These are phyloP conservation scores for Hypothenemus hampei DNA, from an alignment of 1,140 invertebrate genomes.

Conservation along the genomic window DNA sequence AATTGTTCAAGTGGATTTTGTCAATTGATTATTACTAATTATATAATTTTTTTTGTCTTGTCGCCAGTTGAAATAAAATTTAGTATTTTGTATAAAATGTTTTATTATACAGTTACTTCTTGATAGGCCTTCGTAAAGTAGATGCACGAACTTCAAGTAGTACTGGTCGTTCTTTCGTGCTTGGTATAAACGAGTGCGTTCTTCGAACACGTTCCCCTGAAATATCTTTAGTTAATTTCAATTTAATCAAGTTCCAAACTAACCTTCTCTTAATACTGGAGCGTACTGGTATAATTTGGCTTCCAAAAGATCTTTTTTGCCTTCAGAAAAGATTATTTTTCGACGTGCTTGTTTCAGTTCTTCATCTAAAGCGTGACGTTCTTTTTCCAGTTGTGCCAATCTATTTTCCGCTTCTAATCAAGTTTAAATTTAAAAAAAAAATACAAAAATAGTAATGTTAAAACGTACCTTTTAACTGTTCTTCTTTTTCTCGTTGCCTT, in stretches of 20 bases:
- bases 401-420: conserved; percentile 58
- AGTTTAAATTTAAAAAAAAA: neutral
- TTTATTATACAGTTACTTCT: too few species aligned
- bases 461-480: conserved; percentile 55
- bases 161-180: conserved; percentile 49
- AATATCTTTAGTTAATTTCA: conserved; percentile 1
- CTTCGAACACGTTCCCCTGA: conserved; percentile 50
- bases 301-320: conserved; percentile 60
- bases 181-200: conserved; percentile 56
- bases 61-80: conserved; percentile 20
- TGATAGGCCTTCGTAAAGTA: conserved; percentile 33
- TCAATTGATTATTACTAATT: too few species aligned
- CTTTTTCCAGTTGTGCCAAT: conserved; percentile 62
- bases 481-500: conserved; percentile 66
- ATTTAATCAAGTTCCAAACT: neutral
- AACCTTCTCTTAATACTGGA: conserved; percentile 30
- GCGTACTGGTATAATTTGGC: conserved; percentile 51
- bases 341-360: conserved; percentile 60
- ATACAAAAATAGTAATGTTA: neutral
- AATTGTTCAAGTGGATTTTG: too few species aligned
- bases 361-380: conserved; percentile 60
- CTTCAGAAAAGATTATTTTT: conserved; percentile 63
- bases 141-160: conserved; percentile 37
- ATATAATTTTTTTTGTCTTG: too few species aligned
- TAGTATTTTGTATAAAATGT: neutral